Evolutionary conservation across 2,113 vertebrate genomes (phyloP), one percentile per base, ranked within the genome.

Genomic region (Sardina pilchardus): DNA sequence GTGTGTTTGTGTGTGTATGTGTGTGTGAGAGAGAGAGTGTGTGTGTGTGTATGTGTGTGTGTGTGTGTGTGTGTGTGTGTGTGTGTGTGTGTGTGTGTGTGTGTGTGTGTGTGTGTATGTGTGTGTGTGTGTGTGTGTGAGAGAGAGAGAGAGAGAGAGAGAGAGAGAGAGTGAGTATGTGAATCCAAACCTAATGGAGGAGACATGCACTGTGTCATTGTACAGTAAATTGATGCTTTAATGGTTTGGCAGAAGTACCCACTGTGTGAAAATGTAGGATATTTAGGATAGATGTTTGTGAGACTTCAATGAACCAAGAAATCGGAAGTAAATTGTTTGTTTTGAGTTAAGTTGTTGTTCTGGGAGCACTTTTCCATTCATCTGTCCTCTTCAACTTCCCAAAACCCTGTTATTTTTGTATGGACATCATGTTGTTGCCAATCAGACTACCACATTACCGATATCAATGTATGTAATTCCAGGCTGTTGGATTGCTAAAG

Each of bases 71-170:
- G 67, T 36, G 67, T 30, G 67, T 21, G 12, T 2, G 56, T 59
- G 56, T 34, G 10, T 0, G 26, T 75, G 26, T 56, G 50, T 16
- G 50, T 56, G 50, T 56, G 50, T 16, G 4, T 56, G 50, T 56
- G 50, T 56, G 50, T 56, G 50, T 56, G 50, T 56, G 50, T 56
- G 50, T 56, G 50, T 63, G 19, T 63, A 2, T 63, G 24, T 67
- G 26, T 75, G 67, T 75, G 67, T 75, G 67, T 75, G 67, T 75
- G 67, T 75, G 67, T 75, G 67, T 34, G 26, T n/a, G n/a, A n/a
- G n/a, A n/a, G n/a, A n/a, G n/a, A n/a, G n/a, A n/a, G n/a, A n/a
- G n/a, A n/a, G n/a, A n/a, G n/a, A n/a, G n/a, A n/a, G n/a, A n/a
- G n/a, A n/a, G n/a, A n/a, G n/a, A n/a, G n/a, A n/a, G n/a, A 19